Evolutionary conservation across 2,888 invertebrate genomes (phyloP).

Genomic region (Amaurobius ferox): DNA sequence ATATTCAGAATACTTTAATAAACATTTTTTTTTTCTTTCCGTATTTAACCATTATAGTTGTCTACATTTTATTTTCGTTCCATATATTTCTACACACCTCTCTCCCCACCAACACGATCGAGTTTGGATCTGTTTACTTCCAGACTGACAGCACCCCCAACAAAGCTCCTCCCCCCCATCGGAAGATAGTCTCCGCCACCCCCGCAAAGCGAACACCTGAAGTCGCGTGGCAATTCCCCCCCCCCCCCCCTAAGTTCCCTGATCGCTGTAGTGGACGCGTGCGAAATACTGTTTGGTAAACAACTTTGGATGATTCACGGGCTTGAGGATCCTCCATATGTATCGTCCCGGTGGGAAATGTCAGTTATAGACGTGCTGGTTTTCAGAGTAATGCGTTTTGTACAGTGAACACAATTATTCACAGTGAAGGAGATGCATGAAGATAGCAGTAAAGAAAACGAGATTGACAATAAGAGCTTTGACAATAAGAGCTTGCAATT

Average conservation of each 20-base stretch:
- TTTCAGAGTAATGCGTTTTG: no score
- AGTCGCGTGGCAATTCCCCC: conserved; percentile 47
- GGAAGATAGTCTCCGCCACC: conserved; percentile 21
- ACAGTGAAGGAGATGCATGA: conserved; percentile 3
- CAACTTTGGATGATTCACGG: conserved; percentile 61
- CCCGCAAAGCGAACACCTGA: conserved; percentile 68
- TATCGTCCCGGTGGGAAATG: no score
- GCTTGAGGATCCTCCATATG: not conserved
- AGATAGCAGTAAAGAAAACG: no score
- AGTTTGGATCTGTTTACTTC: conserved; percentile 69
- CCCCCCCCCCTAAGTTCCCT: conserved; percentile 1
- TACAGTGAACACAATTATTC: not conserved
- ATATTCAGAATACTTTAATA: no score
- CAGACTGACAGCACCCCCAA: conserved; percentile 55
- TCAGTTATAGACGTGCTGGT: no score
- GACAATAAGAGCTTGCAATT: no score
- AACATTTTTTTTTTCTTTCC: no score
- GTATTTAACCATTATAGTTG: no score
- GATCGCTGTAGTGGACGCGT: conserved; percentile 39
- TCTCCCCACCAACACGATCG: no score
- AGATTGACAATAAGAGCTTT: no score
- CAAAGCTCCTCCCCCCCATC: conserved; percentile 39
- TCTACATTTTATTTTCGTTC: no score
- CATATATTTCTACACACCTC: no score
- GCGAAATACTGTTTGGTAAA: conserved; percentile 66